Evolutionary conservation across 2,113 vertebrate species (phyloP).

Genomic region (Strigops habroptila): DNA sequence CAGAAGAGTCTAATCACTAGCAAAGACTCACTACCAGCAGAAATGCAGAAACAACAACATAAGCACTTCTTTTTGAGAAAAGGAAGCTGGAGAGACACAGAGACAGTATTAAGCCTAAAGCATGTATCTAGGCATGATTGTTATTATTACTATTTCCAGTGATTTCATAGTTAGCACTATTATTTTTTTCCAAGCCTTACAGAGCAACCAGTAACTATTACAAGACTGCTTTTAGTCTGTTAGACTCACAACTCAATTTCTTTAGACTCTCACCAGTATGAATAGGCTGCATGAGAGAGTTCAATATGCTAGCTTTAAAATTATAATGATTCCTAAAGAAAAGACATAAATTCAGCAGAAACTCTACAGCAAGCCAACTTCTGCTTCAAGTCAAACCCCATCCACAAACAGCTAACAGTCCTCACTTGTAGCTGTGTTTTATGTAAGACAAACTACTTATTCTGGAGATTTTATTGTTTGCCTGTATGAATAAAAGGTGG

Average conservation of each 20-base stretch:
- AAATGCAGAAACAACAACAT: not conserved
- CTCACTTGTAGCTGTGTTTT: not conserved
- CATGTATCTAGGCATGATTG: not conserved
- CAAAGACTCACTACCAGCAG: not conserved
- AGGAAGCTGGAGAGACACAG: not conserved
- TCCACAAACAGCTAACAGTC: not conserved
- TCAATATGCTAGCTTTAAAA: not conserved
- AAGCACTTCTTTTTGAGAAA: not conserved
- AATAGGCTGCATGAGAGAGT: not conserved
- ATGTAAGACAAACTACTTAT: not conserved
- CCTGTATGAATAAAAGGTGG: not conserved
- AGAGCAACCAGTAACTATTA: not conserved
- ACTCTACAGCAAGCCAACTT: not conserved
- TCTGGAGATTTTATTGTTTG: not conserved
- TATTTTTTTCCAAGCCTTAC: not conserved
- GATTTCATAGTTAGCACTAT: not conserved
- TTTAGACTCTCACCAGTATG: not conserved
- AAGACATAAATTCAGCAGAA: not conserved
- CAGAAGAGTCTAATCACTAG: not conserved
- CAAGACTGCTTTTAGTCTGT: not conserved
- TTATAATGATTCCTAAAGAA: not conserved
- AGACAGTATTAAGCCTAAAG: not conserved
- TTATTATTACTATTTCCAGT: not conserved
- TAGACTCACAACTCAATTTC: not conserved
- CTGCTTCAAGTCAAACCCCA: not conserved